Evolutionary conservation across 2,888 invertebrate genomes (phyloP).

Genomic region (Cartodere bifasciata): DNA sequence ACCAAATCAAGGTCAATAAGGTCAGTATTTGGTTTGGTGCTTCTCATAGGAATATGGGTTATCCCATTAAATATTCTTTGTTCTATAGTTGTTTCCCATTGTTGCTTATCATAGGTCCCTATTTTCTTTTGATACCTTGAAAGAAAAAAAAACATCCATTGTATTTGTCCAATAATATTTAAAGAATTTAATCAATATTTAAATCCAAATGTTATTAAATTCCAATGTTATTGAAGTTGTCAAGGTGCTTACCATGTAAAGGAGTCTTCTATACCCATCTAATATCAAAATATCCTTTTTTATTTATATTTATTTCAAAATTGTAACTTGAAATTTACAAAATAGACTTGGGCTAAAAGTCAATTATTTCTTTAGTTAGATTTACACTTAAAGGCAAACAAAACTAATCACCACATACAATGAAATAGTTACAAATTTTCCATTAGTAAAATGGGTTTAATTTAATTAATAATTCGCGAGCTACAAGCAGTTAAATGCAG

Average conservation of each 20-base stretch:
- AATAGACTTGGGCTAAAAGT: too few species aligned
- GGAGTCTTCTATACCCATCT: slow-evolving; percentile 28
- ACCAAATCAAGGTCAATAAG: slow-evolving; percentile 94
- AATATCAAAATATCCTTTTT: slow-evolving; percentile 8
- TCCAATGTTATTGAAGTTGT: not conserved
- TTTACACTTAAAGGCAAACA: too few species aligned
- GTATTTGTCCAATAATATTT: not conserved
- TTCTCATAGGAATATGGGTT: slow-evolving; percentile 60
- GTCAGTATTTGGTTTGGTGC: slow-evolving; percentile 74
- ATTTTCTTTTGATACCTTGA: slow-evolving; percentile 89
- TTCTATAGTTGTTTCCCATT: slow-evolving; percentile 94
- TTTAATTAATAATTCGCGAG: too few species aligned
- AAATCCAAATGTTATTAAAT: not conserved
- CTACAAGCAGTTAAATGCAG: too few species aligned
- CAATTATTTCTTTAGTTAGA: too few species aligned
- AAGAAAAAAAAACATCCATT: slow-evolving; percentile 1
- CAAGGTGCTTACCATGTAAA: slow-evolving; percentile 24
- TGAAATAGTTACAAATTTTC: too few species aligned
- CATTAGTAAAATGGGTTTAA: too few species aligned
- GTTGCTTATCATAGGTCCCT: slow-evolving; percentile 91
- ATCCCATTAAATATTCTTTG: slow-evolving; percentile 79
- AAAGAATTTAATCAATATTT: not conserved
- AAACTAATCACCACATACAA: too few species aligned
- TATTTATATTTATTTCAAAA: too few species aligned
- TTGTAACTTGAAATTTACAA: too few species aligned